phyloP scores from a whole-genome alignment of 2,113 vertebrate genomes.

The Erythrocebus patas region DNA sequence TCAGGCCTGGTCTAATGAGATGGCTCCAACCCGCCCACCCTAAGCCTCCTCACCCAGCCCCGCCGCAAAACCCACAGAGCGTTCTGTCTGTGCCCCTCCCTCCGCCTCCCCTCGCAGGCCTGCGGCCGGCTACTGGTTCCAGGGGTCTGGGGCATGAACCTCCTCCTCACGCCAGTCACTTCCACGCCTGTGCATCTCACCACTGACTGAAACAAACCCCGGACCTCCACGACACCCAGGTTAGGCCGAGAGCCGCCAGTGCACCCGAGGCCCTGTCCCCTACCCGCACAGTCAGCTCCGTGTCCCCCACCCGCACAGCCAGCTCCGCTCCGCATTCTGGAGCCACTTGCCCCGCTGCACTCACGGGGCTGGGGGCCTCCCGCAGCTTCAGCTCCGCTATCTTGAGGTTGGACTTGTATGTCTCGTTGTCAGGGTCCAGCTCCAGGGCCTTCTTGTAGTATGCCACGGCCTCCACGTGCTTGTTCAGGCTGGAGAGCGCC shows the following conservation, averaged over 20 bases:
- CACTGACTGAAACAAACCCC: no score
- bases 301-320: rapidly evolving
- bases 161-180: neutral
- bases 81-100: rapidly evolving
- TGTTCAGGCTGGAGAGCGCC: constrained; percentile 95
- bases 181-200: neutral
- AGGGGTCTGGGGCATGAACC: no score
- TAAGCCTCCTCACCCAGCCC: neutral
- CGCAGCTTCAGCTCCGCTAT: constrained; percentile 95
- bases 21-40: no score
- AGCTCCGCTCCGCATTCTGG: neutral
- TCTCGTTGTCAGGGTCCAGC: constrained; percentile 96
- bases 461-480: constrained; percentile 91
- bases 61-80: rapidly evolving
- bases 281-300: neutral
- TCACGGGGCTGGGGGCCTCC: constrained; percentile 92
- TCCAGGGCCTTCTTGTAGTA: constrained; percentile 96
- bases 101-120: no score
- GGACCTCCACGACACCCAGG: neutral
- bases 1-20: rapidly evolving
- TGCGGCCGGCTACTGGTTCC: neutral
- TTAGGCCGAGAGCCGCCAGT: neutral
- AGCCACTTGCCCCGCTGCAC: constrained; percentile 4
- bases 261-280: rapidly evolving
- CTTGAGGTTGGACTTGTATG: constrained; percentile 95